Base-by-base conservation (phyloP, 2,113 vertebrate species). In the Epinephelus moara region DNA sequence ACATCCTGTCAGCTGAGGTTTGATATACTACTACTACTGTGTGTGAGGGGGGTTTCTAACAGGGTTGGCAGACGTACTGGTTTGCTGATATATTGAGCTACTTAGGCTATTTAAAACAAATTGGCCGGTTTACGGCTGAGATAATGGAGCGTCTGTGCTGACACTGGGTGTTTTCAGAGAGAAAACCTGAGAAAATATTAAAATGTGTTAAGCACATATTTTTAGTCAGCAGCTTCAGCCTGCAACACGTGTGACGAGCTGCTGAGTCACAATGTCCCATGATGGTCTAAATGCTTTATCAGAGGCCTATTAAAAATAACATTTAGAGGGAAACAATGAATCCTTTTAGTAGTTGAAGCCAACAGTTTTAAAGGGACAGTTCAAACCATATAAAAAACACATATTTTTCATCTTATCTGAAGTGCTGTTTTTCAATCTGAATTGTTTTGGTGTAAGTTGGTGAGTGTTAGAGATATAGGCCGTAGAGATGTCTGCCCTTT, bases 101-200 rank as follows among this genome's bases (percentile, higher is more conserved):
- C 62, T 69, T 61, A 11, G 40, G 19, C 47, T 33, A 6, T 30
- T 52, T 0, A 0, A 56, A 45, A 45, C 13, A 23, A 21, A 74
- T n/a, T 63, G 37, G 19, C 14, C 37, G 3, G 33, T 82, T 72
- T 73, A 56, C 69, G 67, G 69, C 74, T 42, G 50, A 69, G 70
- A 53, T 33, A 75, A 59, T 60, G 13, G 6, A 45, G 7, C 1
- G 2, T 47, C n/a, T 37, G 47, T 76, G 47, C 23, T 13, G 12
- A 25, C 56, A 25, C 6, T 8, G 25, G 12, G 15, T 27, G 13
- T 52, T 60, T 76, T 45, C 3, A 19, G 6, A n/a, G 17, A 30
- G 3, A 21, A 33, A 64, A 78, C 74, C 78, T 61, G 75, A 86
- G 75, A 50, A 68, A 75, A 81, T 13, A 73, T 67, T 78, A 11